phyloP scores from a whole-genome alignment of 2,797 vertebrate species.

The Discoglossus pictus region DNA sequence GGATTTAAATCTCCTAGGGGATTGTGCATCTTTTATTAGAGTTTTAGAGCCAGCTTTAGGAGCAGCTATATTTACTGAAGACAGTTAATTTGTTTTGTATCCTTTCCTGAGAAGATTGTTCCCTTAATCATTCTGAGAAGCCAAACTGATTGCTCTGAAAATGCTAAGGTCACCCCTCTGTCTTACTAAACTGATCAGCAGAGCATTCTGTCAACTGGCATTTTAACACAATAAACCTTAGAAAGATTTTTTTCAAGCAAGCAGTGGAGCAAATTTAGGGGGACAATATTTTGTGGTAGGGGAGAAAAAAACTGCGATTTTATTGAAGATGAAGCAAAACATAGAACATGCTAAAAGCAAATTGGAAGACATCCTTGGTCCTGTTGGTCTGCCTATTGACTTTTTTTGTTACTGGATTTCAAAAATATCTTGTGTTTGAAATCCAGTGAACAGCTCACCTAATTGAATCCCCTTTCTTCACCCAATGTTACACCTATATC shows the following conservation, averaged over 20 bases:
- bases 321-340: no score
- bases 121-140: slow-evolving; percentile 73
- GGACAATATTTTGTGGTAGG: no score
- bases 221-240: slow-evolving; percentile 63
- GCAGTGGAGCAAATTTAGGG: slow-evolving; percentile 59
- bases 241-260: slow-evolving; percentile 51
- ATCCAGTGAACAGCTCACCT: no score
- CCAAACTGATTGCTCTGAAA: slow-evolving; percentile 71
- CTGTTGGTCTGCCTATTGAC: no score
- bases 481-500: no score
- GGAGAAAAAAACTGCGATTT: slow-evolving; percentile 29
- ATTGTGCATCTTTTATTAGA: slow-evolving; percentile 32
- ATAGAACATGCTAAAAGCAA: no score
- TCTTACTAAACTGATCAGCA: slow-evolving; percentile 64
- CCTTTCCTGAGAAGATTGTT: slow-evolving; percentile 75
- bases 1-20: slow-evolving; percentile 36
- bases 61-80: slow-evolving; percentile 62
- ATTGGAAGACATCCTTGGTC: no score
- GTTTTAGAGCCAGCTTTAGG: slow-evolving; percentile 42
- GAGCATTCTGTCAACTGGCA: slow-evolving; percentile 48
- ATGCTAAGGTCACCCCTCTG: slow-evolving; percentile 65
- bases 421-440: no score
- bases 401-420: no score
- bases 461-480: no score
- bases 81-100: slow-evolving; percentile 75